Evolutionary conservation across 1,140 invertebrate species (phyloP).

Genomic region (Halesus radiatus): DNA sequence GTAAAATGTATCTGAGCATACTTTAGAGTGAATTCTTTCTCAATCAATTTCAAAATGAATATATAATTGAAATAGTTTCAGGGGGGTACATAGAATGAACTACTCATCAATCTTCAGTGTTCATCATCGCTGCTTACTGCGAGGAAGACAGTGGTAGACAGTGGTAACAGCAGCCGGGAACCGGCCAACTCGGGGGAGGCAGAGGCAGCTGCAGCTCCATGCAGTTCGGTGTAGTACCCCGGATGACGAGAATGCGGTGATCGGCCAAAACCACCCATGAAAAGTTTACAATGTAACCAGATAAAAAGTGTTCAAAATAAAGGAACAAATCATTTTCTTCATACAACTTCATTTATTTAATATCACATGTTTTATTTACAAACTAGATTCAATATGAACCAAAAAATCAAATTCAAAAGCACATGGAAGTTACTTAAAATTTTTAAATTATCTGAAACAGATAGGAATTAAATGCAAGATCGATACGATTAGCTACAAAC

Average conservation of each 20-base stretch:
- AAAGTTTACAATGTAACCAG: slow-evolving; percentile 43
- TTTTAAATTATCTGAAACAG: slow-evolving; percentile 35
- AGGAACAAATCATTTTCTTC: not conserved
- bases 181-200: not conserved
- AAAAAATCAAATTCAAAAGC: slow-evolving; percentile 35
- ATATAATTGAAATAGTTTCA: no score
- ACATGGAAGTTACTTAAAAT: slow-evolving; percentile 24
- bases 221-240: not conserved
- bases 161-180: not conserved
- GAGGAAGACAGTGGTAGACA: not conserved
- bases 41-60: no score
- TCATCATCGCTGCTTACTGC: not conserved
- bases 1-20: no score
- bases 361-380: slow-evolving; percentile 28
- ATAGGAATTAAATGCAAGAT: slow-evolving; percentile 35
- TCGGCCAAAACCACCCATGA: slow-evolving; percentile 35
- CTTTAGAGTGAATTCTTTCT: no score
- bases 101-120: no score
- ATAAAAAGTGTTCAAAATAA: slow-evolving; percentile 35
- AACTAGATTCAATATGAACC: slow-evolving; percentile 56
- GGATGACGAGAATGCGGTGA: not conserved
- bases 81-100: no score
- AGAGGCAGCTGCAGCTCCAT: not conserved
- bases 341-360: no score
- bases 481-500: slow-evolving; percentile 53